phyloP scores from a whole-genome alignment of 2,888 invertebrate species.

The Stenchaetothrips biformis region DNA sequence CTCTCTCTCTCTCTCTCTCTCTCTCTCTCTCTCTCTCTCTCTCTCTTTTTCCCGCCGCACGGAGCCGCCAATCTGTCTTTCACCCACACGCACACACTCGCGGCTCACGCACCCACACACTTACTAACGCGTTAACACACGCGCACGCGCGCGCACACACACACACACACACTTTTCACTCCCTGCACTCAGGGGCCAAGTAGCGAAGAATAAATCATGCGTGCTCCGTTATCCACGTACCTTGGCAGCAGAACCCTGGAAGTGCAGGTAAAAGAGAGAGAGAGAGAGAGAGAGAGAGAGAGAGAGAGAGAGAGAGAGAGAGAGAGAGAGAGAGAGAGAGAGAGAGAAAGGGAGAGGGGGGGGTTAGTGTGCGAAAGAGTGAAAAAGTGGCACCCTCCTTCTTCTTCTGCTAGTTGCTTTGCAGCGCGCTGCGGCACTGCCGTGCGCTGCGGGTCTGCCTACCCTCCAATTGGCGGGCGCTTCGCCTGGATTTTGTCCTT shows the following conservation, averaged over 20 bases:
- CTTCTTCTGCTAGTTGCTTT: no score
- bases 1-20: constrained; percentile 1
- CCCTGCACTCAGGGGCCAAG: not conserved
- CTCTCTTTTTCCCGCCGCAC: not conserved
- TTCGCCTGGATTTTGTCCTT: no score
- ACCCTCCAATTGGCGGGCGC: no score
- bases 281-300: not conserved
- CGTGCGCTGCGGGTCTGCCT: no score
- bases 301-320: no score
- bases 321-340: constrained; percentile 8
- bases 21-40: not conserved
- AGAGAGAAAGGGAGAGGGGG: not conserved
- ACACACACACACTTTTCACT: not conserved
- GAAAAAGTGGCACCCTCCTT: not conserved
- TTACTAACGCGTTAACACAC: not conserved
- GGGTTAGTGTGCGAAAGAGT: not conserved
- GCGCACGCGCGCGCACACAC: not conserved
- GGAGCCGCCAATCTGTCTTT: not conserved
- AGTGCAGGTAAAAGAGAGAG: not conserved
- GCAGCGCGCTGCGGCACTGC: no score
- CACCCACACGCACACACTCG: not conserved
- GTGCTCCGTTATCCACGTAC: not conserved
- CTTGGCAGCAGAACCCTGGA: not conserved
- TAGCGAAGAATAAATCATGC: not conserved
- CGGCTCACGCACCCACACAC: not conserved